Evolutionary conservation across 2,113 vertebrate species (phyloP).

Genomic region (Pangasianodon gigas): DNA sequence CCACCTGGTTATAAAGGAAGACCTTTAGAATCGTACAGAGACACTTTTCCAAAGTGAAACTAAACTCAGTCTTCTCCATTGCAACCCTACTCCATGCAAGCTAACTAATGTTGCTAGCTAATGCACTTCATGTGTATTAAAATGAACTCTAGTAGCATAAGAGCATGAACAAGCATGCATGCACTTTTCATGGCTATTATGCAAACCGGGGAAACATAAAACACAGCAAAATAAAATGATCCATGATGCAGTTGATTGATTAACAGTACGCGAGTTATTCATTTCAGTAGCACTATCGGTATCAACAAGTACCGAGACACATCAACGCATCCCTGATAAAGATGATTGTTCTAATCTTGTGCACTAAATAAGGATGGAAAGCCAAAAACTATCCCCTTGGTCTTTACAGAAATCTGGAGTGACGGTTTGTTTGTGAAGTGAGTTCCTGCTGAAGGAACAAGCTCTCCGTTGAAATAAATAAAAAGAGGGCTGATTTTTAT

Average conservation of each 20-base stretch:
- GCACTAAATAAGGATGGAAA: not conserved
- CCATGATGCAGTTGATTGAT: not conserved
- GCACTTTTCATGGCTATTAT: not conserved
- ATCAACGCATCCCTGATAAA: no score
- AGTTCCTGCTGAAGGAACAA: not conserved
- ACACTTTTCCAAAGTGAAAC: not conserved
- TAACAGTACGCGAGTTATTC: not conserved
- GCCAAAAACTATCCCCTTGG: no score
- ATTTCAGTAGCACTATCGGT: not conserved
- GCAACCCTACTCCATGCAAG: not conserved
- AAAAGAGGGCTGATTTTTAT: not conserved
- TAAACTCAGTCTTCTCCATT: not conserved
- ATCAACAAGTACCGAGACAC: not conserved
- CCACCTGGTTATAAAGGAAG: not conserved
- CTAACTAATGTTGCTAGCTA: not conserved
- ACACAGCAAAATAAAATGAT: no score
- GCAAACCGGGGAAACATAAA: not conserved
- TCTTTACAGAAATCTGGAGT: not conserved
- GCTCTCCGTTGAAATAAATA: not conserved
- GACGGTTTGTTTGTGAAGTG: not conserved
- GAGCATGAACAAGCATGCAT: not conserved
- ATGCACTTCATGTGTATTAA: not conserved
- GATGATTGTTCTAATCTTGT: no score
- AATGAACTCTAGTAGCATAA: not conserved
- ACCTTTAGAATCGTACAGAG: not conserved